Evolutionary conservation across 2,888 invertebrate genomes (phyloP).

Genomic region (Heliconius sara): DNA sequence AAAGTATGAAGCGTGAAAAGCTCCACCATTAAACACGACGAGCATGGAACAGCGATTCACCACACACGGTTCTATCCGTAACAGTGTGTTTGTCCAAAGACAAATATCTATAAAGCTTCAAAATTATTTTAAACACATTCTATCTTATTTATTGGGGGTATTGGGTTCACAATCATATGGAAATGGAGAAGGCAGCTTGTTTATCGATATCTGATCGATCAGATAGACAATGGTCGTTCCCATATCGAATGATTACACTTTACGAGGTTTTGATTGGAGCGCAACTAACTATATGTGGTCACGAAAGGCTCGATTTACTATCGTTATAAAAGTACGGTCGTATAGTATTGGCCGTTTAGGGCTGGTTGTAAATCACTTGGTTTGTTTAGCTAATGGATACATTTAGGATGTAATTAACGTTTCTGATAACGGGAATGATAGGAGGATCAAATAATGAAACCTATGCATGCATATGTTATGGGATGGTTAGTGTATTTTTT

Average conservation of each 20-base stretch:
- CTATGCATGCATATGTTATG: not conserved
- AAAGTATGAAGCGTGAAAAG: conserved; percentile 42
- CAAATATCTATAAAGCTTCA: conserved; percentile 46
- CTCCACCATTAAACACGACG: conserved; percentile 44
- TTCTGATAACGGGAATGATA: conserved; percentile 33
- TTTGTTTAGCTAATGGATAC: conserved; percentile 49
- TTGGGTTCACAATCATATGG: conserved; percentile 3
- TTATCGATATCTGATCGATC: conserved; percentile 60
- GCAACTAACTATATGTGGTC: conserved; percentile 75
- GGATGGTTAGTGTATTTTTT: too few relatives aligned
- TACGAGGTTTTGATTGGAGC: conserved; percentile 78
- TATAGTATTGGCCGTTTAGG: conserved; percentile 63
- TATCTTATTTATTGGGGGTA: not conserved
- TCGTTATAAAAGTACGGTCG: conserved; percentile 69
- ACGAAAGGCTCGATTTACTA: conserved; percentile 77
- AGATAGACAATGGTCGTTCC: conserved; percentile 68
- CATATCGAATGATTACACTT: conserved; percentile 79
- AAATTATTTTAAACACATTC: not conserved
- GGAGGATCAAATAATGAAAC: not conserved
- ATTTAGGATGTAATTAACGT: conserved; percentile 41
- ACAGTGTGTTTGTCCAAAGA: conserved; percentile 72
- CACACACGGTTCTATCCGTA: conserved; percentile 69
- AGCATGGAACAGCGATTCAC: conserved; percentile 58
- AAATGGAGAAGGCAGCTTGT: conserved; percentile 43
- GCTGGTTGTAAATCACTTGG: conserved; percentile 59